phyloP scores from a whole-genome alignment of 2,797 vertebrate species.

The Acrocephalus scirpaceus region DNA sequence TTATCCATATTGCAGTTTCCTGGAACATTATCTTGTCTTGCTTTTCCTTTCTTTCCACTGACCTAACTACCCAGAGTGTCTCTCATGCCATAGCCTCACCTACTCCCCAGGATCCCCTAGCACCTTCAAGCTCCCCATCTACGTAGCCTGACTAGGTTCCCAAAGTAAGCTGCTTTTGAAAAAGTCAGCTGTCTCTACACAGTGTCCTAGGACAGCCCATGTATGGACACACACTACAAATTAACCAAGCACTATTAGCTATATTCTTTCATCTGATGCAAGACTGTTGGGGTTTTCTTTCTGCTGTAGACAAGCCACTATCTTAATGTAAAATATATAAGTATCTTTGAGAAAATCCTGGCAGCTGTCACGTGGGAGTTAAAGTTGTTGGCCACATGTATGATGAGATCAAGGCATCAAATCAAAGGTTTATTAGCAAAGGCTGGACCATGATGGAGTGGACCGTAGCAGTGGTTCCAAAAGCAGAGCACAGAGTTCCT shows the following conservation, averaged over 20 bases:
- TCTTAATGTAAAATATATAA: neutral
- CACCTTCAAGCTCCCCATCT: neutral
- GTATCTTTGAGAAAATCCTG: neutral
- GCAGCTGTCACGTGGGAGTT: neutral
- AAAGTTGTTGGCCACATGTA: neutral
- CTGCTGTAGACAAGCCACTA: neutral
- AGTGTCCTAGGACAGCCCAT: neutral
- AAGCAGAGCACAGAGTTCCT: neutral
- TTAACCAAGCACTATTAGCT: neutral
- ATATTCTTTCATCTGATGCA: neutral
- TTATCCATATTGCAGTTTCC: neutral
- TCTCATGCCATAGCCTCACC: neutral
- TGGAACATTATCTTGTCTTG: neutral
- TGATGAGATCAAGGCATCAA: neutral
- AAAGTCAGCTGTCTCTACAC: neutral
- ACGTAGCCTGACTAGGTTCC: neutral
- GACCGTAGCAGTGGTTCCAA: neutral
- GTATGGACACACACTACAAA: neutral
- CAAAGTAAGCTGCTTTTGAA: neutral
- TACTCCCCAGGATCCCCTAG: neutral
- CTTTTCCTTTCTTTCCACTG: neutral
- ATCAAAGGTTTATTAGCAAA: neutral
- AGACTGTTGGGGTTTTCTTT: neutral
- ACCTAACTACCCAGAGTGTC: neutral
- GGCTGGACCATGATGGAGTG: neutral